Conservation (phyloP, 92 coral and sea anemone genomes). For the Parazoanthus darwini region DNA sequence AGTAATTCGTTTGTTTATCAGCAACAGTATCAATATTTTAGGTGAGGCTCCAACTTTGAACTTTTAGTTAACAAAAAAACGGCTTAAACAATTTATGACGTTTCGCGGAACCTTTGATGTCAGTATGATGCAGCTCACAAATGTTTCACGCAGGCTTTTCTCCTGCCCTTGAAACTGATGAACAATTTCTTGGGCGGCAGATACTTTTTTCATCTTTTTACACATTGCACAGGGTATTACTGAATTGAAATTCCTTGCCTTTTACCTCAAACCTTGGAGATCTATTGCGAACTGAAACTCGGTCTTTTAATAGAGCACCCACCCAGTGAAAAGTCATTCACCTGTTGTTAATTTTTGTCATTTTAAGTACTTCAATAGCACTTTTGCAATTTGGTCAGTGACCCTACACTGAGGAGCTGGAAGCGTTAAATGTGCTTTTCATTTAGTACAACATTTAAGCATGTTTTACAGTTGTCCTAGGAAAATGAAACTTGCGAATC, state of each 20-base stretch:
- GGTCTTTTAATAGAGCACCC: not conserved
- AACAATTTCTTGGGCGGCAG: not conserved
- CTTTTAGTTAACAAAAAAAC: not conserved
- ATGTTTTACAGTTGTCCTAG: not conserved
- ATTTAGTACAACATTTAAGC: not conserved
- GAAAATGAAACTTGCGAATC: not conserved
- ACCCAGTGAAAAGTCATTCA: not conserved
- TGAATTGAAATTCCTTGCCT: not conserved
- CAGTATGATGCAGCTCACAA: not conserved
- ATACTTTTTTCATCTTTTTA: not conserved
- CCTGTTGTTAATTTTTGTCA: not conserved
- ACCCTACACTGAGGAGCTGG: not conserved
- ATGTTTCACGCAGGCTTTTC: not conserved
- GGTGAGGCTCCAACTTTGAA: not conserved
- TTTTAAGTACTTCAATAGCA: not conserved
- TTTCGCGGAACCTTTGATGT: not conserved
- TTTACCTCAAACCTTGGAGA: no score
- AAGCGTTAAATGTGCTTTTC: conserved; percentile 4
- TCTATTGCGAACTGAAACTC: not conserved
- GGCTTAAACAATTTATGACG: not conserved
- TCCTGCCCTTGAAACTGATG: not conserved
- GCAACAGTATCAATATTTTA: not conserved
- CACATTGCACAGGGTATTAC: not conserved
- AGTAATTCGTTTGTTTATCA: not conserved
- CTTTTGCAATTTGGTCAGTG: conserved; percentile 5